phyloP scores from a whole-genome alignment of 2,797 vertebrate species.

The Falco naumanni region DNA sequence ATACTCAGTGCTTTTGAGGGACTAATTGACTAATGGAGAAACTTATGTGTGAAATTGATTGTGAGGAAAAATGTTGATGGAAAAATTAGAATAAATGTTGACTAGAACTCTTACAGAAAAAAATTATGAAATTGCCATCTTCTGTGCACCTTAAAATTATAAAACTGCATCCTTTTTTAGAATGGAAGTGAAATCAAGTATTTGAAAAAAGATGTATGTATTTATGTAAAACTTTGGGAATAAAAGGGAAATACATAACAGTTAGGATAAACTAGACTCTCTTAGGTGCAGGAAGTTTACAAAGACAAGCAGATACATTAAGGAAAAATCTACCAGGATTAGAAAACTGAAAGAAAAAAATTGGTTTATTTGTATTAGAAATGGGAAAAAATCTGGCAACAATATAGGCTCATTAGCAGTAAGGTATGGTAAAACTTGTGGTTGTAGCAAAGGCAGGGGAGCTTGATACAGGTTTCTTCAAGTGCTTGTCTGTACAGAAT shows the following conservation, averaged over 20 bases:
- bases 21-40: neutral
- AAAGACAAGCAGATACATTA: neutral
- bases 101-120: neutral
- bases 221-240: neutral
- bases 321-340: neutral
- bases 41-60: neutral
- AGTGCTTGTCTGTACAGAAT: neutral
- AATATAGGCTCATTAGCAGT: neutral
- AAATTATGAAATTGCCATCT: neutral
- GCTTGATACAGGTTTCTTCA: neutral
- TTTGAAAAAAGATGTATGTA: neutral
- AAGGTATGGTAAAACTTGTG: neutral
- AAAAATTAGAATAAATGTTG: neutral
- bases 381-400: neutral
- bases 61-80: neutral
- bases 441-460: neutral
- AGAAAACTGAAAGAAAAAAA: neutral
- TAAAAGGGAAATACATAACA: neutral
- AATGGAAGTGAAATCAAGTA: neutral
- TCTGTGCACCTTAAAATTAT: neutral
- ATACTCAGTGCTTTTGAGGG: neutral
- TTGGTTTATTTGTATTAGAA: neutral
- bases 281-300: neutral
- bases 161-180: neutral
- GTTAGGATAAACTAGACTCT: neutral